Conservation (phyloP, 2,113 vertebrate genomes). For the Rousettus leschenaultii region DNA sequence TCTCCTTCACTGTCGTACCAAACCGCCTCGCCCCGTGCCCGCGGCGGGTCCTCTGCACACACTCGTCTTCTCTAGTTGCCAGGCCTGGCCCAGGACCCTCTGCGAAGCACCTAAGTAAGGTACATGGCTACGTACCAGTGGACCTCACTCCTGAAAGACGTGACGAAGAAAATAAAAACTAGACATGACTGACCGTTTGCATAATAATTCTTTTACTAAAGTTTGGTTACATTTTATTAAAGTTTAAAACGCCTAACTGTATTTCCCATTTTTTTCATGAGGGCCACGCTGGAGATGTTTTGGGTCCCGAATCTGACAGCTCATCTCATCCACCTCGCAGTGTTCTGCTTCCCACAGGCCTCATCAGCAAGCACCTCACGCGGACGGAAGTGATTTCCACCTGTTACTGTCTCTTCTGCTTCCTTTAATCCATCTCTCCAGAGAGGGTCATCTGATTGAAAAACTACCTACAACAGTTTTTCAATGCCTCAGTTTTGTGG, state of each 20-base stretch:
- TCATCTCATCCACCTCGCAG: rapidly evolving
- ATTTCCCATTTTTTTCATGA: neutral
- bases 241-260: neutral
- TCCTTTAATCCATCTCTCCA: neutral
- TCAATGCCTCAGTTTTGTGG: too few relatives aligned
- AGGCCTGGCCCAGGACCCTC: neutral
- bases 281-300: neutral
- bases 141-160: neutral
- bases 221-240: neutral
- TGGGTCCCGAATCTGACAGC: neutral
- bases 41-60: neutral
- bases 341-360: neutral
- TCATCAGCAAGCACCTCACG: neutral
- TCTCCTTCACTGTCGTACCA: neutral
- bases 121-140: rapidly evolving
- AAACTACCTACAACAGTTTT: neutral
- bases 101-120: neutral
- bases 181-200: neutral
- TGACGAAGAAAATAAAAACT: neutral
- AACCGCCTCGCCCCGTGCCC: rapidly evolving
- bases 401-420: neutral
- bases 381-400: neutral
- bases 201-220: neutral
- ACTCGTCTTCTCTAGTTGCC: rapidly evolving
- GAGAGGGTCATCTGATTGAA: neutral